A percentile compares a stretch with the other conserved stretches of the same genome.
phyloP scores from a whole-genome alignment of 2,797 vertebrate genomes.

The Sebastes cheni region DNA sequence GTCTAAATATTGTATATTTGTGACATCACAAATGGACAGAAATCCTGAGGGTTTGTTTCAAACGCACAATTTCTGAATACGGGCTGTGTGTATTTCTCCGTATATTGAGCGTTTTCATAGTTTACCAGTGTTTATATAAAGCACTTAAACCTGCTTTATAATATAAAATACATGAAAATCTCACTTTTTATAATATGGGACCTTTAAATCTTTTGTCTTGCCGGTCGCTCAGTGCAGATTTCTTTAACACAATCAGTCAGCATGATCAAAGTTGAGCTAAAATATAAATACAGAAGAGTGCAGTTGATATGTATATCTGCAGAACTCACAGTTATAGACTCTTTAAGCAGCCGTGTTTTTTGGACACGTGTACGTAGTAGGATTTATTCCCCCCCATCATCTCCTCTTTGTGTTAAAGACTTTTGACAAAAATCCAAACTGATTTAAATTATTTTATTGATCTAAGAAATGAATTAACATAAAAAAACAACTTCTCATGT shows the following conservation, averaged over 20 bases:
- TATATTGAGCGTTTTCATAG: too few relatives aligned
- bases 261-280: not conserved
- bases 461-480: slow-evolving; percentile 54
- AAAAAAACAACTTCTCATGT: slow-evolving; percentile 45
- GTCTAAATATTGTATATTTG: too few relatives aligned
- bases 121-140: too few relatives aligned
- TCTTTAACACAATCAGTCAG: not conserved
- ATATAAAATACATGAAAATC: too few relatives aligned
- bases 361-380: too few relatives aligned
- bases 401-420: not conserved
- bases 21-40: too few relatives aligned
- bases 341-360: not conserved
- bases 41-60: too few relatives aligned
- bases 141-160: too few relatives aligned
- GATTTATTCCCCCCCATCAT: too few relatives aligned
- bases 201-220: not conserved
- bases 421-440: not conserved
- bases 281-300: not conserved
- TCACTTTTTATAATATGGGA: too few relatives aligned
- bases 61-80: too few relatives aligned
- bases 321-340: not conserved
- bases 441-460: slow-evolving; percentile 80
- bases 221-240: not conserved
- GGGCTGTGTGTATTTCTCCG: too few relatives aligned
- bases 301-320: not conserved